Base-by-base conservation (phyloP, 2,113 vertebrate genomes). In the Gorilla gorilla region DNA sequence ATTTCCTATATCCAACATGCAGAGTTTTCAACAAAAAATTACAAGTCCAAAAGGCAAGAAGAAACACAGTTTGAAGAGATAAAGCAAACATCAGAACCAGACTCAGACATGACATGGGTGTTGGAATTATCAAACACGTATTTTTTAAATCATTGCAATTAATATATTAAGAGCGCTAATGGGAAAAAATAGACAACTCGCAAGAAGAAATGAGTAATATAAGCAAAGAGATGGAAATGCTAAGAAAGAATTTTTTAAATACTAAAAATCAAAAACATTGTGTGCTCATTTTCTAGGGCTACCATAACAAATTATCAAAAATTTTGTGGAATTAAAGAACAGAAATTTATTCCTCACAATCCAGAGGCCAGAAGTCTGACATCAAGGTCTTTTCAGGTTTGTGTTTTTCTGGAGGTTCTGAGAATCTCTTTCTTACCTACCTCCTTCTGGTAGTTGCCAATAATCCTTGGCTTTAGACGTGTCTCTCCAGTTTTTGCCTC, bases 11-110 rank as follows among this genome's bases (percentile, higher is more conserved):
- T 20, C 64, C 86, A 66, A 45, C 40, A n/a, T 27, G 20, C 16
- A 84, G 57, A 64, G 40, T 48, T 97, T 96, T 81, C 45, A 92
- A 70, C 57, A 50, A 73, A 95, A 92, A 48, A 88, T 79, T 45
- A 80, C 25, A 50, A 27, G 5, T 16, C n/a, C 61, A 76, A 93
- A 48, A 94, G 40, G 55, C 70, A 95, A 93, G 45, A 32, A 20
- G 68, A 87, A 91, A 68, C 32, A 64, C 32, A 23, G 25, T 70
- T 50, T 78, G 38, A 70, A 43, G 45, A 40, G 50, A 92, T 83
- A 94, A 86, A 92, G 32, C 35, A 86, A 70, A n/a, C 66, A 57
- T 32, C 32, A 50, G 57, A 93, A 76, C 66, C 50, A 57, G 72
- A 89, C 13, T 79, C 43, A 45, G 25, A 86, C 75, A 86, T 25